Base-by-base conservation (phyloP, 2,888 invertebrate species). In the Pimpla rufipes region DNA sequence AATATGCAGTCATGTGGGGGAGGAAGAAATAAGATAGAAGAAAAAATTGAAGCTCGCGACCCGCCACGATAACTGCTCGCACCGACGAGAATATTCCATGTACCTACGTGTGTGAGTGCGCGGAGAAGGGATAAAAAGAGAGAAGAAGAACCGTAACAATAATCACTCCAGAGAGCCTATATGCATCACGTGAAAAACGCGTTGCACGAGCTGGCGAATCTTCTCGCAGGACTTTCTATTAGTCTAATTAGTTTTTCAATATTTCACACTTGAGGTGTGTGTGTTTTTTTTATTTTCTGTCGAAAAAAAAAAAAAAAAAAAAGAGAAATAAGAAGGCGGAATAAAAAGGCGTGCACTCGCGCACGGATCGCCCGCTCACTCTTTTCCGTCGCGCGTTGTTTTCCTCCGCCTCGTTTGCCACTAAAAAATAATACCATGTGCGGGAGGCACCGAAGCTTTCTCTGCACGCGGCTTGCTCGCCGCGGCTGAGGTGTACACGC, bases 361-460 rank as follows among this genome's bases (percentile, higher is more conserved):
- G 68, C 62, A 62, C 29, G 57, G 37, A 50, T 29, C 18, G 16
- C 29, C n/a, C 52, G 29, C 42, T 70, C 78, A 16, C 52, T 55
- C 71, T 67, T 68, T 75, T 62, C 35, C 40, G n/a, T n/a, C n/a
- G n/a, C n/a, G 18, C 66, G 59, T 67, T 68, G 67, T 64, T 75
- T 75, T 67, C 37, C 55, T 57, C 57, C 18, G n/a, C 59, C 59
- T 42, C 57, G 50, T 62, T 29, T 42, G 52, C 50, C 52, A 64
- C 70, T 70, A 78, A 78, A 78, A 78, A 78, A 78, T 78, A 78
- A 78, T 78, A 78, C 71, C 18, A n/a, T n/a, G 21, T 50, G 79
- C 71, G 59, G 50, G n/a, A n/a, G 50, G 71, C 67, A 66, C 62
- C 55, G 50, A 75, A 57, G 7, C 16, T 16, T 16, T 35, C 18